phyloP scores from a whole-genome alignment of 2,888 invertebrate species.

The Pyralis farinalis region DNA sequence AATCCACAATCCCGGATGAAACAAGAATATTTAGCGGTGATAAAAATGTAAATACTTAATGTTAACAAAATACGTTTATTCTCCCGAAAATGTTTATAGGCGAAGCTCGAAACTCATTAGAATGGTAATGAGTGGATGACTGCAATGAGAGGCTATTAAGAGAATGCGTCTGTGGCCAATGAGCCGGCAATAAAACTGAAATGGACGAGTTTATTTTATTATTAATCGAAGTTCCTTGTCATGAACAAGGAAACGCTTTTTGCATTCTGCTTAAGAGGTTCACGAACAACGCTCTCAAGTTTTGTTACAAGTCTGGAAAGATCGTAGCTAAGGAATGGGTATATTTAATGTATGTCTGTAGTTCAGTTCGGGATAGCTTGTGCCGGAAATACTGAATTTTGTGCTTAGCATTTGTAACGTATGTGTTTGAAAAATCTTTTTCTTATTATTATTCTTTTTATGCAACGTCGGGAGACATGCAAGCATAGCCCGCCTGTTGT shows the following conservation, averaged over 20 bases:
- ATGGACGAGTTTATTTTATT: conserved; percentile 7
- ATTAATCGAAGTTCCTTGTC: conserved; percentile 3
- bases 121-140: neutral
- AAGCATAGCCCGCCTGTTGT: too few relatives aligned
- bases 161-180: conserved; percentile 7
- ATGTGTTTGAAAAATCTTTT: too few relatives aligned
- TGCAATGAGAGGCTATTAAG: conserved; percentile 4
- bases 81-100: neutral
- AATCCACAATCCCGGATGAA: neutral
- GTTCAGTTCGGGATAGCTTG: too few relatives aligned
- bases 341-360: too few relatives aligned
- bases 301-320: neutral
- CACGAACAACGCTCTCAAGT: neutral
- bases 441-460: too few relatives aligned
- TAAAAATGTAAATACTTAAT: conserved; percentile 4
- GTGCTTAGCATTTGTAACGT: too few relatives aligned
- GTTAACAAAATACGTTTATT: conserved; percentile 1
- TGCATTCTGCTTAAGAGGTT: neutral
- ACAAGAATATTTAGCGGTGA: neutral
- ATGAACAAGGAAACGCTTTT: neutral
- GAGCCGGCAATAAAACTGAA: conserved; percentile 1
- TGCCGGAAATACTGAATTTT: too few relatives aligned
- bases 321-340: too few relatives aligned
- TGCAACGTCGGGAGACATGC: too few relatives aligned
- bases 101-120: conserved; percentile 1